phyloP scores from a whole-genome alignment of 1,140 invertebrate species.

The Steinernema khuongi region DNA sequence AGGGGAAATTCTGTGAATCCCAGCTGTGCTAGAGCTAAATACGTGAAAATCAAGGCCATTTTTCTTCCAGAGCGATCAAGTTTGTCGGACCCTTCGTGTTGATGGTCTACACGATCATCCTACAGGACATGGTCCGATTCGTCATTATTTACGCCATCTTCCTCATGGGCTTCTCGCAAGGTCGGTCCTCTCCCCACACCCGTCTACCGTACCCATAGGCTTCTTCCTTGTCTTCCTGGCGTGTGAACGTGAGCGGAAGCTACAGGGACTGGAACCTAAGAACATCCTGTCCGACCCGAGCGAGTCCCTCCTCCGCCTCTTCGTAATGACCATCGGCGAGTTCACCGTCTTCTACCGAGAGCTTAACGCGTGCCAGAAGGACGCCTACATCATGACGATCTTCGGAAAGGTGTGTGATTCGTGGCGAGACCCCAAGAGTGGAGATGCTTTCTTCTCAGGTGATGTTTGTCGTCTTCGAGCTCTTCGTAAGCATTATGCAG shows the following conservation, averaged over 20 bases:
- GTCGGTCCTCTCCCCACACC: slow-evolving; percentile 61
- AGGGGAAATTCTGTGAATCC: too few relatives aligned
- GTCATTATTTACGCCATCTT: slow-evolving; percentile 92
- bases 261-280: slow-evolving; percentile 20
- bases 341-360: slow-evolving; percentile 87
- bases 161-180: slow-evolving; percentile 93
- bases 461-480: slow-evolving; percentile 90
- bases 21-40: too few relatives aligned
- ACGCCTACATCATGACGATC: slow-evolving; percentile 31
- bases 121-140: slow-evolving; percentile 86
- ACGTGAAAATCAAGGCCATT: too few relatives aligned
- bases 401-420: slow-evolving; percentile 33
- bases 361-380: slow-evolving; percentile 65
- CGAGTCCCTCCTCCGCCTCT: slow-evolving; percentile 92
- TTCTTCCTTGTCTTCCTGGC: slow-evolving; percentile 84
- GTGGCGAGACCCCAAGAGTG: not conserved
- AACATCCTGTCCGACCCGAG: slow-evolving; percentile 66
- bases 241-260: slow-evolving; percentile 64
- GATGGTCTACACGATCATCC: slow-evolving; percentile 98
- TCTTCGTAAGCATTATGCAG: slow-evolving; percentile 83
- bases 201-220: slow-evolving; percentile 62
- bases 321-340: slow-evolving; percentile 91
- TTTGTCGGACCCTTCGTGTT: slow-evolving; percentile 96
- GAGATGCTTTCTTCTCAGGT: slow-evolving; percentile 63
- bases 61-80: slow-evolving; percentile 77